These are phyloP conservation scores for Syngnathus typhle DNA, from an alignment of 2,113 vertebrate genomes.

Conservation along the genomic window DNA sequence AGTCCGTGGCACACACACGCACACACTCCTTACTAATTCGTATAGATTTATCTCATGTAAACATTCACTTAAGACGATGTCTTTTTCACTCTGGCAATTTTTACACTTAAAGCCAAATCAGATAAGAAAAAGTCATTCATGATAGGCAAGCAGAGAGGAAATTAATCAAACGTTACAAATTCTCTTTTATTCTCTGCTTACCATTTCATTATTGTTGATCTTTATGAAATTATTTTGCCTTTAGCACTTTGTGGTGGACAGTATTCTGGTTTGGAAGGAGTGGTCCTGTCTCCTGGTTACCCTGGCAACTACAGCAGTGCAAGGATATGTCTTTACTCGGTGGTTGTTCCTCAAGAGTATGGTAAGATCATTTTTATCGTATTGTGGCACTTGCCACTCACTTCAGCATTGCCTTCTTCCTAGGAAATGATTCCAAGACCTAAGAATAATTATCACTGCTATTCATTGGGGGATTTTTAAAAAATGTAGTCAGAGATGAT, in stretches of 20 bases:
- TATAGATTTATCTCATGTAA: slow-evolving; percentile 36
- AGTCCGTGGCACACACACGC: slow-evolving; percentile 18
- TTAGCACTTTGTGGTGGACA: slow-evolving; percentile 93
- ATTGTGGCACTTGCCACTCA: no score
- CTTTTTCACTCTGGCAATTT: slow-evolving; percentile 64
- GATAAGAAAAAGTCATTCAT: slow-evolving; percentile 72
- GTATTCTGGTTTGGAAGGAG: slow-evolving; percentile 85
- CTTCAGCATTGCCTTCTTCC: slow-evolving; percentile 26
- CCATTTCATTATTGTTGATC: slow-evolving; percentile 36
- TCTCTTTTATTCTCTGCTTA: slow-evolving; percentile 41
- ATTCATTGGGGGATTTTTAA: not conserved
- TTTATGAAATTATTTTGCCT: slow-evolving; percentile 17
- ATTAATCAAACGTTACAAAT: slow-evolving; percentile 33
- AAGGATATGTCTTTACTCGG: slow-evolving; percentile 86
- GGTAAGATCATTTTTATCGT: slow-evolving; percentile 66
- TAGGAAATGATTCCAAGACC: slow-evolving; percentile 45
- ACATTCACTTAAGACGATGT: slow-evolving; percentile 64
- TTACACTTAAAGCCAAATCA: slow-evolving; percentile 60
- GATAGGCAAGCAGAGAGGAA: slow-evolving; percentile 43
- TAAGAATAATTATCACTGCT: slow-evolving; percentile 24
- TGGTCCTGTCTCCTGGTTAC: slow-evolving; percentile 90
- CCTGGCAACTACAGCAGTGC: slow-evolving; percentile 92
- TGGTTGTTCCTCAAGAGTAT: slow-evolving; percentile 89
- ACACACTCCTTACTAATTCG: slow-evolving; percentile 29
- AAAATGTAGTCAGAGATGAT: not conserved